Evolutionary conservation across 2,797 vertebrate genomes (phyloP).

Genomic region (Enteromius thamalakanensis): DNA sequence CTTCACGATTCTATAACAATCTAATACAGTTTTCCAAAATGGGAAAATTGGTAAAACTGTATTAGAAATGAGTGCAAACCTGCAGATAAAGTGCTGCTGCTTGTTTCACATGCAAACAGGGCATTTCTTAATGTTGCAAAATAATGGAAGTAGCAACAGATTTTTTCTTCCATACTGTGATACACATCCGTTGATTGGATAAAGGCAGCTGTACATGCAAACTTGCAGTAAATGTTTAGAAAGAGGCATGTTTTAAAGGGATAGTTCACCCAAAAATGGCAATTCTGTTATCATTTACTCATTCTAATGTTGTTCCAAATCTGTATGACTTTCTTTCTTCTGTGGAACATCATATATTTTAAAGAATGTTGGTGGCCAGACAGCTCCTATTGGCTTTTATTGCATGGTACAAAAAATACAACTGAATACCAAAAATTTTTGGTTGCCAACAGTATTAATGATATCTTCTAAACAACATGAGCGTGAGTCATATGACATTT

Average conservation of each 20-base stretch:
- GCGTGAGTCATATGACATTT: neutral
- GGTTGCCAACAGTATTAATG: neutral
- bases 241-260: neutral
- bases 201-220: neutral
- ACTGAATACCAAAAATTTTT: neutral
- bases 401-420: neutral
- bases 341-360: neutral
- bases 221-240: neutral
- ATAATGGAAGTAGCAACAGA: neutral
- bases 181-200: neutral
- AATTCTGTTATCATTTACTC: conserved; percentile 7
- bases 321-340: neutral
- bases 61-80: neutral
- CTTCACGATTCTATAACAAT: neutral
- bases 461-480: neutral
- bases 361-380: neutral
- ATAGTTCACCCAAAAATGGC: neutral
- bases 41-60: neutral
- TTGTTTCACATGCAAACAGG: conserved; percentile 1
- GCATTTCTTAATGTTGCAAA: neutral
- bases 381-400: neutral
- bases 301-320: neutral
- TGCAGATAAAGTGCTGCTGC: neutral
- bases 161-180: neutral
- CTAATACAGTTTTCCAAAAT: neutral